Evolutionary conservation across 2,888 invertebrate species (phyloP).

Genomic region (Eumerus sabulonum): DNA sequence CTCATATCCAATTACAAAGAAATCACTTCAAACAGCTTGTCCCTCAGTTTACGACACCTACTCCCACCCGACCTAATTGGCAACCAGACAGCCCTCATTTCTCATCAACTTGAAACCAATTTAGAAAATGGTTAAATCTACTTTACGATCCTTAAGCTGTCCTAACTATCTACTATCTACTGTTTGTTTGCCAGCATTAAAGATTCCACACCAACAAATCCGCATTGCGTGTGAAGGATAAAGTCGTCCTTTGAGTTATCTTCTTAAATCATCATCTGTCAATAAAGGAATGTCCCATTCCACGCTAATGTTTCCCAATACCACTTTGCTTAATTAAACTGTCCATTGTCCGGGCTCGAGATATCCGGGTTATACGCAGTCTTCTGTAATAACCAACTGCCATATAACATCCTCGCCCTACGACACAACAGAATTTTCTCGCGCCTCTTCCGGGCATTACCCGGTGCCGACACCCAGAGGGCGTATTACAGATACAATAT

Average conservation of each 20-base stretch:
- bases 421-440: constrained; percentile 25
- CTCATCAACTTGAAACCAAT: constrained; percentile 9
- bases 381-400: constrained; percentile 49
- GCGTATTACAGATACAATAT: constrained; percentile 35
- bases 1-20: no score
- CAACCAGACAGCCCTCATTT: no score
- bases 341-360: constrained; percentile 24
- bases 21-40: no score
- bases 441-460: constrained; percentile 16
- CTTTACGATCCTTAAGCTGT: constrained; percentile 20
- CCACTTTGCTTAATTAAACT: constrained; percentile 55
- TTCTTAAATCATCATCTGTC: constrained; percentile 23
- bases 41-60: no score
- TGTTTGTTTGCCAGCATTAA: constrained; percentile 15
- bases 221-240: background rate
- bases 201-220: constrained; percentile 5
- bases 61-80: no score
- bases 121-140: constrained; percentile 29
- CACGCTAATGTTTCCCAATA: constrained; percentile 4
- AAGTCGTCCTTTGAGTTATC: no score
- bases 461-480: background rate
- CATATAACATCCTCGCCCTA: constrained; percentile 50
- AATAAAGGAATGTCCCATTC: constrained; percentile 2
- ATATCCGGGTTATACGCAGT: constrained; percentile 33
- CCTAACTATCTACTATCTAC: background rate